These are phyloP conservation scores for Apostichopus californicus DNA, from an alignment of 35 echinoderm and acorn worm species.

Conservation along the genomic window DNA sequence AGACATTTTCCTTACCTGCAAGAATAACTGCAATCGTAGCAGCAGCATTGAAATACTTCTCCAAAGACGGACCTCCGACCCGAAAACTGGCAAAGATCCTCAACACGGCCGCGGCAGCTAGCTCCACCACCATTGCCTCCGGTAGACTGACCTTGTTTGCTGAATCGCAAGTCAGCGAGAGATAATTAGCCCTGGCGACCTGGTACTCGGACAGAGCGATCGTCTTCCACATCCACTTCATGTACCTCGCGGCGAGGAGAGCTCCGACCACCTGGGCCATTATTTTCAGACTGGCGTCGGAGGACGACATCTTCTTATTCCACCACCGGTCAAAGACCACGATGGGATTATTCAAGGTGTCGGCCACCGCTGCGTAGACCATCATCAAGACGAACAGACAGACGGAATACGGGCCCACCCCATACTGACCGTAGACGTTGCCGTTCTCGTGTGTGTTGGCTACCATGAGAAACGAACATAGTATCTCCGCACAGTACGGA, in stretches of 20 bases:
- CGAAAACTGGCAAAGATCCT: constrained; percentile 42
- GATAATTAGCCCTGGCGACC: neutral
- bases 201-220: constrained; percentile 42
- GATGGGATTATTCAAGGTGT: constrained; percentile 80
- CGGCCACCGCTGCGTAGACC: constrained; percentile 66
- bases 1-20: constrained; percentile 23
- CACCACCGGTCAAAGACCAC: constrained; percentile 66
- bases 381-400: constrained; percentile 65
- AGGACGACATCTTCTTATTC: constrained; percentile 63
- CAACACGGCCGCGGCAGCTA: neutral
- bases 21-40: constrained; percentile 34
- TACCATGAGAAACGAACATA: constrained; percentile 79
- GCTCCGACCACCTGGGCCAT: constrained; percentile 44
- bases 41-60: constrained; percentile 32
- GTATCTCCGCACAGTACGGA: constrained; percentile 76
- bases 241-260: constrained; percentile 40
- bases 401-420: constrained; percentile 65
- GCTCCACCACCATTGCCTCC: constrained; percentile 52
- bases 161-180: constrained; percentile 45
- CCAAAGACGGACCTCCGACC: constrained; percentile 12
- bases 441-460: constrained; percentile 87
- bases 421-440: constrained; percentile 68
- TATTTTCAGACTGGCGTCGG: constrained; percentile 66
- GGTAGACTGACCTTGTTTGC: constrained; percentile 46
- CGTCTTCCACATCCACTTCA: constrained; percentile 57